Conservation (phyloP, 2,113 vertebrate genomes). For the Cisticola juncidis region DNA sequence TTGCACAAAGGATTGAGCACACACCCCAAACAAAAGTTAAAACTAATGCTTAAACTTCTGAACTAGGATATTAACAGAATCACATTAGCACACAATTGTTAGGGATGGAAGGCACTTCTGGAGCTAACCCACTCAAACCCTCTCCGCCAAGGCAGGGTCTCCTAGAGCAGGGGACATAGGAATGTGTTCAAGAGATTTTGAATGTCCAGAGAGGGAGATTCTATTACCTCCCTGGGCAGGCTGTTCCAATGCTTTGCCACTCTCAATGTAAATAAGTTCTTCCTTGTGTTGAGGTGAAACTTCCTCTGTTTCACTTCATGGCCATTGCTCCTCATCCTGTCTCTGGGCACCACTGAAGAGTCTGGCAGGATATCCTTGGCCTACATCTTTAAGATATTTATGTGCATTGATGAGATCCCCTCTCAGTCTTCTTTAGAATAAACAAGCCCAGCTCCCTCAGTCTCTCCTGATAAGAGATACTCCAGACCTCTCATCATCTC, state of each 20-base stretch:
- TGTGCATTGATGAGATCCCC: background rate
- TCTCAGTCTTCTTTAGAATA: background rate
- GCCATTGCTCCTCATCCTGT: background rate
- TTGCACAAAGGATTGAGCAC: background rate
- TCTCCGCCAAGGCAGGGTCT: background rate
- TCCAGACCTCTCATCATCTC: background rate
- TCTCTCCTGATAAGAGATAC: background rate
- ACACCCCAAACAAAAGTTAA: background rate
- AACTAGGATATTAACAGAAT: background rate
- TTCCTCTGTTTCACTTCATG: background rate
- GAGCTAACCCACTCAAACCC: background rate
- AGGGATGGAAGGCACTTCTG: background rate
- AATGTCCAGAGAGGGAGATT: background rate
- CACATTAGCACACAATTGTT: background rate
- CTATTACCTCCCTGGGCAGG: background rate
- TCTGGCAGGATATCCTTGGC: background rate
- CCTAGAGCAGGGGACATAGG: background rate
- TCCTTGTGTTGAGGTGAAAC: rapidly evolving
- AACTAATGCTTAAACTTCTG: background rate
- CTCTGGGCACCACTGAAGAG: background rate
- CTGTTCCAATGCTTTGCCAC: background rate
- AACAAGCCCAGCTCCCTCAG: background rate
- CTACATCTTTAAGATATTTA: background rate
- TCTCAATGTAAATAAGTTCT: background rate
- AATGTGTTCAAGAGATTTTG: background rate